These are phyloP conservation scores for Lasioglossum morio DNA, from an alignment of 2,888 invertebrate species.

Conservation along the genomic window DNA sequence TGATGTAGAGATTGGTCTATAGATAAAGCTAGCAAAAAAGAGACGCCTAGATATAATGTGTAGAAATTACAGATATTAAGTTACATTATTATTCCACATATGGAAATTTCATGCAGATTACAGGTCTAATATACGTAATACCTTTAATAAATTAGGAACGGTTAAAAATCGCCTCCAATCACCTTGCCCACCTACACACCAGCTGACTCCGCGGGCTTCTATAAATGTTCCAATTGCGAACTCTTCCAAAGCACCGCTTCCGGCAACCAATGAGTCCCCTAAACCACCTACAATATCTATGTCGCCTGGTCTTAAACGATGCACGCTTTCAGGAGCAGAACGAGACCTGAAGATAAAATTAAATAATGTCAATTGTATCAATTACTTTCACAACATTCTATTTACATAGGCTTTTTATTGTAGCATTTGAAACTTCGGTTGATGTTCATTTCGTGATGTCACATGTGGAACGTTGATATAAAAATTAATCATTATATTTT, in stretches of 20 bases:
- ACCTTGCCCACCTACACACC: slow-evolving; percentile 90
- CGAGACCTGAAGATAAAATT: slow-evolving; percentile 71
- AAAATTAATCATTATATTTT: too few species aligned
- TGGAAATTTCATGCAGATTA: neutral
- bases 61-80: neutral
- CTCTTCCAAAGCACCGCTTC: slow-evolving; percentile 90
- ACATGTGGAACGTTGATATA: too few species aligned
- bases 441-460: too few species aligned
- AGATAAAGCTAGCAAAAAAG: neutral
- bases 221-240: slow-evolving; percentile 90
- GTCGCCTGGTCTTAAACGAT: slow-evolving; percentile 89
- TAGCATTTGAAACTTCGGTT: too few species aligned
- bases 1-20: neutral
- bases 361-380: neutral
- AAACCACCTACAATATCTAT: slow-evolving; percentile 90
- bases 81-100: neutral
- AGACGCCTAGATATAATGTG: neutral
- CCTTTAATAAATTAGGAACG: slow-evolving; percentile 88
- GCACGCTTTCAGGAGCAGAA: slow-evolving; percentile 87
- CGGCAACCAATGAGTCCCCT: slow-evolving; percentile 90
- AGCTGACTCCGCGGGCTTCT: slow-evolving; percentile 90
- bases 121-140: slow-evolving; percentile 50
- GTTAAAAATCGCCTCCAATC: slow-evolving; percentile 90
- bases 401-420: neutral
- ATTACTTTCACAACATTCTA: neutral